Base-by-base conservation (phyloP, 2,113 vertebrate genomes). In the Grallaria varia region DNA sequence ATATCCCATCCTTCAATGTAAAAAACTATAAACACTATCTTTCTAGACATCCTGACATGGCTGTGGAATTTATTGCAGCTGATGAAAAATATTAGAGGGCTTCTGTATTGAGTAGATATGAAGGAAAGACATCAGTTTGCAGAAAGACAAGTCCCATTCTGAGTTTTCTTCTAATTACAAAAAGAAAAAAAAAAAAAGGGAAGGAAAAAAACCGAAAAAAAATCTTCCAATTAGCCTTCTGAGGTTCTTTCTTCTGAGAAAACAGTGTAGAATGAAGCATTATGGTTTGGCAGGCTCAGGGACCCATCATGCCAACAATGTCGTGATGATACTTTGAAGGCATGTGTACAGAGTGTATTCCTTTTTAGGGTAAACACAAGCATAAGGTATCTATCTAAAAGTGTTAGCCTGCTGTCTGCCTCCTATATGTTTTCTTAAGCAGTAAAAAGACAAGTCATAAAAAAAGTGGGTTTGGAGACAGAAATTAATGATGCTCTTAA, bases 261-360 rank as follows among this genome's bases (percentile, higher is more conserved):
- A 89, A 74, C 39, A 11, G 42, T 15, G 4, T 22, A 53, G 15
- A 77, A 37, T 45, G 14, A 72, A 84, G 3, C 13, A 31, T 47
- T 40, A 58, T 20, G 6, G 12, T 53, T 74, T 69, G 28, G 8
- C 40, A 87, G n/a, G 22, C 13, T 66, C 25, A 58, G 28, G 33
- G 17, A 37, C 20, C 20, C 10, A 58, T 35, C 33, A 39, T 39
- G 39, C 5, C 33, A 62, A 40, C 12, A 60, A 13, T 0, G 0
- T 18, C 21, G 18, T n/a, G 60, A 60, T 31, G 55, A 69, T 40
- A 33, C 2, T 10, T 42, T 42, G 28, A 92, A 49, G 35, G 9
- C 1, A 20, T 35, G 3, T 37, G 5, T 14, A 7, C 0, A 0
- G 30, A 52, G 4, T 37, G 3, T 14, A 31, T 31, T 53, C 23